phyloP scores from a whole-genome alignment of 2,888 invertebrate genomes.

The Mantis religiosa region DNA sequence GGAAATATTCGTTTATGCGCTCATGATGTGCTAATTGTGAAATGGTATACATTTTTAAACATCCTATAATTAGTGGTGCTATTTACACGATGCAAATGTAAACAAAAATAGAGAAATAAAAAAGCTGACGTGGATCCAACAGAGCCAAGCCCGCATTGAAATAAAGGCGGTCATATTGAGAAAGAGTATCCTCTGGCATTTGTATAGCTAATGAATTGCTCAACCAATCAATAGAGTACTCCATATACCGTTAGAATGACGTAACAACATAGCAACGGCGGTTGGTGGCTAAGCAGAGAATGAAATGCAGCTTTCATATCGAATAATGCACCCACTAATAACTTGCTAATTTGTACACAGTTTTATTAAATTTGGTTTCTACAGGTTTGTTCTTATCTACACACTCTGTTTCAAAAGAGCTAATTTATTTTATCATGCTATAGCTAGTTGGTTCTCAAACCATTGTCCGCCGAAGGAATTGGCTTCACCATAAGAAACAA shows the following conservation, averaged over 20 bases:
- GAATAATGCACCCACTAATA: no score
- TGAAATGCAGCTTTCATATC: no score
- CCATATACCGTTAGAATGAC: neutral
- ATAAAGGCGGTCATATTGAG: neutral
- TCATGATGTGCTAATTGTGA: neutral
- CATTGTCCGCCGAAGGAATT: no score
- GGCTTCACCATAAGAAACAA: no score
- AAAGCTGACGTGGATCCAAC: neutral
- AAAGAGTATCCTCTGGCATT: neutral
- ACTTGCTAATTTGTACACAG: no score
- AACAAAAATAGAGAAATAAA: neutral
- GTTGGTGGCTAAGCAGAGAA: no score
- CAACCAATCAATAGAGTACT: neutral
- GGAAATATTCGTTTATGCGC: no score
- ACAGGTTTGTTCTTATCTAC: no score
- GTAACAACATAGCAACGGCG: neutral
- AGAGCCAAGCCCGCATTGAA: neutral
- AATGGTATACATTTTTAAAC: neutral
- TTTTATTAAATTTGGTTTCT: no score
- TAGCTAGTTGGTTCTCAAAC: no score
- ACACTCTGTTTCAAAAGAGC: no score
- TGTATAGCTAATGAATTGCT: neutral
- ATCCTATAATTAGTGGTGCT: neutral
- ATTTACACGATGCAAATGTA: neutral
- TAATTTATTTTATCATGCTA: no score